These are phyloP conservation scores for Colostygia pectinataria DNA, from an alignment of 2,888 invertebrate genomes.

Conservation along the genomic window DNA sequence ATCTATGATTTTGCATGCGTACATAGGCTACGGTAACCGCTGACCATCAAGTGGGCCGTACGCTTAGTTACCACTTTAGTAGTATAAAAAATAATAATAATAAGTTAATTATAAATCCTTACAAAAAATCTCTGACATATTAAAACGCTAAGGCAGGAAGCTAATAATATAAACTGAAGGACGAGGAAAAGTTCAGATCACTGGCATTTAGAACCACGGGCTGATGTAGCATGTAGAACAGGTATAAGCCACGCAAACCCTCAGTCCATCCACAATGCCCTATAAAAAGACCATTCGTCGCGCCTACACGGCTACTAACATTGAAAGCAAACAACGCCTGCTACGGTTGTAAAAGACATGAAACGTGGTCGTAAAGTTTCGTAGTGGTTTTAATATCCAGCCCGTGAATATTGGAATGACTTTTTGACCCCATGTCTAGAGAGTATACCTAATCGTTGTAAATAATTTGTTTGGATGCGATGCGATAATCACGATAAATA, in stretches of 20 bases:
- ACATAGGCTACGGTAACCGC: too few species aligned
- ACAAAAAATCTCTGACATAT: conserved; percentile 12
- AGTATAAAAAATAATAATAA: too few species aligned
- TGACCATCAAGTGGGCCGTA: too few species aligned
- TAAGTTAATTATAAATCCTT: neutral
- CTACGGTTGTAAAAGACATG: conserved; percentile 26
- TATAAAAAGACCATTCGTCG: conserved; percentile 44
- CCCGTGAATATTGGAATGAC: neutral
- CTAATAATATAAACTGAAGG: conserved; percentile 15
- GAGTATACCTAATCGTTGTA: neutral
- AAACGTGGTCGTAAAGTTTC: conserved; percentile 32
- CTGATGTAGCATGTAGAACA: too few species aligned
- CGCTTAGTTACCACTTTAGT: too few species aligned
- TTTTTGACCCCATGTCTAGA: neutral
- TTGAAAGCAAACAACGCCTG: conserved; percentile 23
- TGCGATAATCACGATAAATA: neutral
- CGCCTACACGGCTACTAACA: conserved; percentile 30
- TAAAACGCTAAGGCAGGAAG: conserved; percentile 1
- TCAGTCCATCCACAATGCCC: conserved; percentile 35
- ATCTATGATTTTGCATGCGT: too few species aligned
- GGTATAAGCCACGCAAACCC: conserved; percentile 18
- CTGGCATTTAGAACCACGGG: conserved; percentile 43
- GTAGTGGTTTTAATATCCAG: conserved; percentile 20
- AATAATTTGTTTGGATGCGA: neutral
- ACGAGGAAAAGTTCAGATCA: conserved; percentile 27